Conservation (phyloP, 2,797 vertebrate species). For the Oreonectes daqikongensis region DNA sequence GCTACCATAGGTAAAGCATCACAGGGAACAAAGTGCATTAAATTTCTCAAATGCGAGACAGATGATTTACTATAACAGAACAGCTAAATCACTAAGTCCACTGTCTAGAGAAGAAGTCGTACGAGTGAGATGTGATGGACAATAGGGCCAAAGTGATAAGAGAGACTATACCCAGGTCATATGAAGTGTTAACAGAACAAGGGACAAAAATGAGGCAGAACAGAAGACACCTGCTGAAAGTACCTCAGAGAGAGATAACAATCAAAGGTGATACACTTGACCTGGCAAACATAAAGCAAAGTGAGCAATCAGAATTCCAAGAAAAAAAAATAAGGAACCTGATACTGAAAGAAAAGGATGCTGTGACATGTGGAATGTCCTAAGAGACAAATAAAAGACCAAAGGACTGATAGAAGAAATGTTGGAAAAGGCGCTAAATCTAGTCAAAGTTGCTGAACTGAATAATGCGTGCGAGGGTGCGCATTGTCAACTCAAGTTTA, state of each 20-base stretch:
- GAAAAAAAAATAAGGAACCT: neutral
- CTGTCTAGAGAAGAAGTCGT: slow-evolving; percentile 5
- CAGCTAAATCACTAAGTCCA: neutral
- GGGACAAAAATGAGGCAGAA: slow-evolving; percentile 11
- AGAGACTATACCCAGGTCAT: slow-evolving; percentile 25
- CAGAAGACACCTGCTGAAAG: slow-evolving; percentile 16
- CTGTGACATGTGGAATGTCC: neutral
- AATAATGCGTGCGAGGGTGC: too few relatives aligned
- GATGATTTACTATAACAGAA: slow-evolving; percentile 14
- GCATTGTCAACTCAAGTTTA: too few relatives aligned
- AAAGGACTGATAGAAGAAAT: too few relatives aligned
- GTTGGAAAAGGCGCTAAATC: too few relatives aligned
- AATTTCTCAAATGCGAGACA: neutral
- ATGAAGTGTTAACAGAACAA: slow-evolving; percentile 34
- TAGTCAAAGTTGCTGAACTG: too few relatives aligned
- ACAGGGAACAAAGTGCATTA: neutral
- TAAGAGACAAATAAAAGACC: neutral
- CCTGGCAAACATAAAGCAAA: neutral
- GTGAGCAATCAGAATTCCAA: neutral
- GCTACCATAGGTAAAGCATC: slow-evolving; percentile 1
- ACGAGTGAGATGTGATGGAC: slow-evolving; percentile 25
- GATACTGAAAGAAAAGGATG: neutral
- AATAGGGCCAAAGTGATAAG: slow-evolving; percentile 30
- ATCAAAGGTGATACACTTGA: neutral
- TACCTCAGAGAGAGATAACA: neutral